Conservation (phyloP, 2,797 vertebrate species). For the Pangasius larnaudii region DNA sequence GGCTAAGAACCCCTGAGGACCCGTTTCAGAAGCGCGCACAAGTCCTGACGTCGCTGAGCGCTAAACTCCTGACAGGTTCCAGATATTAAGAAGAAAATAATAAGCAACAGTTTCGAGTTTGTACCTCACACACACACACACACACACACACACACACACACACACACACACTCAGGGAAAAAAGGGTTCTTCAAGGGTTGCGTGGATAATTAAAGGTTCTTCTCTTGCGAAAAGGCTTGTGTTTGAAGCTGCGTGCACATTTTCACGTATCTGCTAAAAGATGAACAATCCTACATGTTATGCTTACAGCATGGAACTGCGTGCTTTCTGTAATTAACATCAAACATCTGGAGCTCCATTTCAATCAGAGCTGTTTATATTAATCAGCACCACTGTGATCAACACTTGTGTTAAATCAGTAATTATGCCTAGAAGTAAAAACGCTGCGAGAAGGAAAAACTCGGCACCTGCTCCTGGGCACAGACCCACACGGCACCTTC, state of each 20-base stretch:
- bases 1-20: neutral
- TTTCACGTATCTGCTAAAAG: neutral
- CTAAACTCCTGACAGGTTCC: neutral
- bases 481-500: neutral
- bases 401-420: slow-evolving; percentile 9
- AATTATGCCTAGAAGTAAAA: neutral
- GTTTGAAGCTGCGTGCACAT: neutral
- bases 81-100: neutral
- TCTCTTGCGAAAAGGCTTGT: neutral
- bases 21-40: neutral
- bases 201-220: neutral
- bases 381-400: neutral
- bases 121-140: too few species aligned
- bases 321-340: neutral
- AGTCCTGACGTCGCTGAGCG: neutral
- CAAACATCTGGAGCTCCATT: neutral
- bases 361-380: neutral
- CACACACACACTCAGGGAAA: too few species aligned
- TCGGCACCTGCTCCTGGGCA: neutral
- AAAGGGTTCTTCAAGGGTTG: neutral
- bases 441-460: neutral
- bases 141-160: too few species aligned
- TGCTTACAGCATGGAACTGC: too few species aligned
- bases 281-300: neutral
- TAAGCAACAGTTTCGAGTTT: neutral